Evolutionary conservation across 2,797 vertebrate genomes (phyloP).

Genomic region (Pipistrellus pygmaeus): DNA sequence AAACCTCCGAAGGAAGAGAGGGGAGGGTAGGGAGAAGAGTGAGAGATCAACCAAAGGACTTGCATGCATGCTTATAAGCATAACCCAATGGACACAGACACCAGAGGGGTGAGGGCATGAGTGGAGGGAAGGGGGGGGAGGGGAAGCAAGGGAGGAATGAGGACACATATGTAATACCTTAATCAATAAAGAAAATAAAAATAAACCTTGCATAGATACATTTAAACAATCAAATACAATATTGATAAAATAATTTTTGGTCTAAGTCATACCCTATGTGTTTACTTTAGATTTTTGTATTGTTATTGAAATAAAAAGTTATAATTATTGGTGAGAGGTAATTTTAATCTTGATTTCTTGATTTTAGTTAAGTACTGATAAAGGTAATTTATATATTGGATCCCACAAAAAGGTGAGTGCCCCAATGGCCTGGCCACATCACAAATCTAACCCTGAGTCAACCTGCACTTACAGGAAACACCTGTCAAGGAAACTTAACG

Average conservation of each 20-base stretch:
- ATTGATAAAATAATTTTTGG: not conserved
- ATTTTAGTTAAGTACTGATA: slow-evolving; percentile 6
- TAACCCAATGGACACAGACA: too few relatives aligned
- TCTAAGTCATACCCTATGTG: not conserved
- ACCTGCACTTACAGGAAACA: not conserved
- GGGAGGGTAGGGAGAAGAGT: too few relatives aligned
- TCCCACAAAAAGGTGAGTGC: not conserved
- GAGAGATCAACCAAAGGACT: too few relatives aligned
- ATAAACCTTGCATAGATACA: not conserved
- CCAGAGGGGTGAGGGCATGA: too few relatives aligned
- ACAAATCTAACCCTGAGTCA: not conserved
- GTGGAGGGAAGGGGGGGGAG: too few relatives aligned
- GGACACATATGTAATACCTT: too few relatives aligned
- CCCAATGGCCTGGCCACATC: not conserved
- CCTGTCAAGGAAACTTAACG: not conserved
- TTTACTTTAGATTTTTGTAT: not conserved
- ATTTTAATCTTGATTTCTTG: slow-evolving; percentile 30
- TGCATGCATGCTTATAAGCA: too few relatives aligned
- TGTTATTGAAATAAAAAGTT: not conserved
- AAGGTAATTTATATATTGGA: not conserved
- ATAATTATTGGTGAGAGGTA: not conserved
- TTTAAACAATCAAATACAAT: slow-evolving; percentile 33
- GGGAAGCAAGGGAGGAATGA: too few relatives aligned
- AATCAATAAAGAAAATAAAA: too few relatives aligned
- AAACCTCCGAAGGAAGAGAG: too few relatives aligned